These are phyloP conservation scores for Polia nebulosa DNA, from an alignment of 2,888 invertebrate genomes.

Conservation along the genomic window DNA sequence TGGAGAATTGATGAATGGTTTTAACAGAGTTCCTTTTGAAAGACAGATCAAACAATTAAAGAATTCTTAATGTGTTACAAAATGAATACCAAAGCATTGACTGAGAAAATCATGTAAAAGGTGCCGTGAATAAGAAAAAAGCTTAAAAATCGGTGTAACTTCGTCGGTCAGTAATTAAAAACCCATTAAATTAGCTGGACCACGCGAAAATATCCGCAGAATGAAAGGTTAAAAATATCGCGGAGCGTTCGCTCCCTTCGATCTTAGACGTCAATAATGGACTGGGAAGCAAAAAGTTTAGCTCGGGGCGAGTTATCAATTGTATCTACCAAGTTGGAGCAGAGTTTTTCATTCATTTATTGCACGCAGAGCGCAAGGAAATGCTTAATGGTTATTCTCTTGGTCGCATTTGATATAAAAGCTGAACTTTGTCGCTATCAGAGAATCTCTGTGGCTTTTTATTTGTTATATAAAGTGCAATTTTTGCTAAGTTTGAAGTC, in stretches of 20 bases:
- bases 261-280: slow-evolving; percentile 83
- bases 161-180: slow-evolving; percentile 59
- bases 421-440: slow-evolving; percentile 80
- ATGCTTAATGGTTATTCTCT: slow-evolving; percentile 85
- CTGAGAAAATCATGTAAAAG: slow-evolving; percentile 23
- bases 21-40: neutral
- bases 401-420: slow-evolving; percentile 81
- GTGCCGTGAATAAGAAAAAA: slow-evolving; percentile 39
- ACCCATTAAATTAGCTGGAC: slow-evolving; percentile 66
- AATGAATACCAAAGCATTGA: neutral
- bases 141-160: slow-evolving; percentile 38
- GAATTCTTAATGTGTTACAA: neutral
- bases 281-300: slow-evolving; percentile 84
- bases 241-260: slow-evolving; percentile 72
- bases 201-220: slow-evolving; percentile 66
- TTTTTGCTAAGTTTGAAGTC: slow-evolving; percentile 76
- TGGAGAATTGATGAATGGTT: slow-evolving; percentile 50
- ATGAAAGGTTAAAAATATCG: slow-evolving; percentile 74
- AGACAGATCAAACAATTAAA: neutral
- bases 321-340: slow-evolving; percentile 82
- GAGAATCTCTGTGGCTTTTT: slow-evolving; percentile 75
- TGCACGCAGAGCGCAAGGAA: slow-evolving; percentile 82
- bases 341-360: slow-evolving; percentile 87
- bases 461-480: slow-evolving; percentile 77
- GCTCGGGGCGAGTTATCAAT: slow-evolving; percentile 86